These are phyloP conservation scores for Hypotaenidia okinawae DNA, from an alignment of 2,797 vertebrate genomes.

Conservation along the genomic window DNA sequence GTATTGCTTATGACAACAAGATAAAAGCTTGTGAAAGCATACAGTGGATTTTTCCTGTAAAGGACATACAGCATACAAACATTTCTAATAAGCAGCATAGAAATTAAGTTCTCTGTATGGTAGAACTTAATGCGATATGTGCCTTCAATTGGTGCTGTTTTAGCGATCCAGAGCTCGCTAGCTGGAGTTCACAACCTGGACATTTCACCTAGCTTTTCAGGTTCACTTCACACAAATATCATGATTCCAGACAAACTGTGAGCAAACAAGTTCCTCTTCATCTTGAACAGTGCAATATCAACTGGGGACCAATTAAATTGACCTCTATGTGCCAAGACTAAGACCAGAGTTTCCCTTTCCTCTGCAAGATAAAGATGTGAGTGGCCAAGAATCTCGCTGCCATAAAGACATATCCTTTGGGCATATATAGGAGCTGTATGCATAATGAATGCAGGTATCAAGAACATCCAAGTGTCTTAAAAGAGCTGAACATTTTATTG, in stretches of 20 bases:
- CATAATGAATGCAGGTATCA: neutral
- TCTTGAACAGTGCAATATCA: neutral
- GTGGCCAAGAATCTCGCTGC: neutral
- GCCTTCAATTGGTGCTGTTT: neutral
- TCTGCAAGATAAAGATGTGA: neutral
- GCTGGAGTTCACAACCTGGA: neutral
- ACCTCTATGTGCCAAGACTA: neutral
- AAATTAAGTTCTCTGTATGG: neutral
- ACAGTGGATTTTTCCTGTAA: neutral
- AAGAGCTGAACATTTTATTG: neutral
- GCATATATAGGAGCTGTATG: neutral
- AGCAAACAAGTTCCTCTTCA: conserved; percentile 1
- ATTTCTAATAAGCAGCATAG: neutral
- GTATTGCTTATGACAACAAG: neutral
- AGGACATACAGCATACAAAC: neutral
- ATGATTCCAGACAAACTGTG: neutral
- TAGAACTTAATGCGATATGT: neutral
- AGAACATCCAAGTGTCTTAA: neutral
- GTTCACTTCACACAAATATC: conserved; percentile 4
- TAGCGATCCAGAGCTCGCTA: neutral
- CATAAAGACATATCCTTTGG: neutral
- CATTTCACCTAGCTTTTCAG: conserved; percentile 14
- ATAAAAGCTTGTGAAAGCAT: neutral
- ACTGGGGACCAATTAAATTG: conserved; percentile 4
- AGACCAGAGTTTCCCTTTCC: neutral